Conservation (phyloP, 2,797 vertebrate species). For the Lerista edwardsae region DNA sequence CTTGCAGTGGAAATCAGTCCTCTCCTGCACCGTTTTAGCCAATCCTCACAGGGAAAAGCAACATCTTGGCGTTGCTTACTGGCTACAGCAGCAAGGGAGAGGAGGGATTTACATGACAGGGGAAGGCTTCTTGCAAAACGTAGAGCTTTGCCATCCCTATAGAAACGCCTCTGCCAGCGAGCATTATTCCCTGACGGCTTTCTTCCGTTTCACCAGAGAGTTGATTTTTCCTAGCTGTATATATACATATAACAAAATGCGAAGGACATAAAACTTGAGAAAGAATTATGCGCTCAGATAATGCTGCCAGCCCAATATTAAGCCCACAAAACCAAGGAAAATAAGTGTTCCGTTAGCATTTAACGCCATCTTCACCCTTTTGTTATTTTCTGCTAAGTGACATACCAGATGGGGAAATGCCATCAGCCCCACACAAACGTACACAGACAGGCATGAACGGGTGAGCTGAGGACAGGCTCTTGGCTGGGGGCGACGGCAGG, state of each 20-base stretch:
- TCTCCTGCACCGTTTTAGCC: too few species aligned
- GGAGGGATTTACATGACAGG: too few species aligned
- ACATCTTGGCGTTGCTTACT: too few species aligned
- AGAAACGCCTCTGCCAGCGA: too few species aligned
- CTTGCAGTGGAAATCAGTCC: too few species aligned
- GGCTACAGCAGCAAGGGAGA: too few species aligned
- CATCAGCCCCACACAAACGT: neutral
- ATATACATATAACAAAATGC: neutral
- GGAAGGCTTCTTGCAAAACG: too few species aligned
- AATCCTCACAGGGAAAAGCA: too few species aligned
- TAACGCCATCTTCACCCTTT: neutral
- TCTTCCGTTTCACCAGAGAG: neutral
- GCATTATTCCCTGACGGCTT: too few species aligned
- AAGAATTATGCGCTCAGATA: slow-evolving; percentile 14
- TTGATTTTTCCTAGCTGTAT: neutral
- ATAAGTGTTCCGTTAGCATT: neutral
- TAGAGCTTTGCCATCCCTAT: too few species aligned
- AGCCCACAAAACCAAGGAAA: slow-evolving; percentile 10
- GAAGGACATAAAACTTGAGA: neutral
- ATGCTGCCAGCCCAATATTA: slow-evolving; percentile 21
- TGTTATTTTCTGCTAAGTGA: neutral
- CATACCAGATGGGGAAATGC: neutral
- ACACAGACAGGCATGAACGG: neutral
- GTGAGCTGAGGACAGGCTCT: neutral
- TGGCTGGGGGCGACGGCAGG: neutral